Conservation (phyloP, 2,888 invertebrate genomes). For the Entomobrya multifasciata region DNA sequence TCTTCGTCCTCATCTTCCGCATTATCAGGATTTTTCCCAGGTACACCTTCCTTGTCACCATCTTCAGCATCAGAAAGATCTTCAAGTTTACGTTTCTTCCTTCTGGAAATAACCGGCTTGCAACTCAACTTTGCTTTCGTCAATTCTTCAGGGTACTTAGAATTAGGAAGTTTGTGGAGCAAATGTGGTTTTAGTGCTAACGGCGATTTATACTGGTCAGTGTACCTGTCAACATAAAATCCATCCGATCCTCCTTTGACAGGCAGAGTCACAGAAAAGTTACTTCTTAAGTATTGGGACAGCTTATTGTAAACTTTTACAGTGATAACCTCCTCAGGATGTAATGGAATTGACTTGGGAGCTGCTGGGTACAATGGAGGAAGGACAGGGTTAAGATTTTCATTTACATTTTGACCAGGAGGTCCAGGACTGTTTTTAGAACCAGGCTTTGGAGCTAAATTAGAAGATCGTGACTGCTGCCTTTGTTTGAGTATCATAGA, state of each 20-base stretch:
- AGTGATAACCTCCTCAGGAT: constrained; percentile 7
- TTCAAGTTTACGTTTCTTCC: constrained; percentile 70
- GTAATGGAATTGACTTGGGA: constrained; percentile 60
- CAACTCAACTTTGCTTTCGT: background rate
- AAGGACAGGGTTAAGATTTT: constrained; percentile 58
- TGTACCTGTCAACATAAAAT: constrained; percentile 81
- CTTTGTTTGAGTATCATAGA: constrained; percentile 60
- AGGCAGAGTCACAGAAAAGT: constrained; percentile 58
- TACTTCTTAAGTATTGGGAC: constrained; percentile 70
- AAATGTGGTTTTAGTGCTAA: constrained; percentile 79
- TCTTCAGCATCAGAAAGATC: constrained; percentile 75
- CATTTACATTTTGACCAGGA: constrained; percentile 37
- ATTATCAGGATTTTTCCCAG: constrained; percentile 57
- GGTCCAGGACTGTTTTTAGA: constrained; percentile 39
- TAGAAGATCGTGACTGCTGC: constrained; percentile 45
- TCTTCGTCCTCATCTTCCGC: constrained; percentile 79
- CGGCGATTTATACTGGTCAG: constrained; percentile 81
- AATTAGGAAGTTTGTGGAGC: constrained; percentile 40
- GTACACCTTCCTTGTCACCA: constrained; percentile 37
- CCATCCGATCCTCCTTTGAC: constrained; percentile 28
- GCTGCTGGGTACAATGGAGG: constrained; percentile 75
- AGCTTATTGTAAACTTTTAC: constrained; percentile 69
- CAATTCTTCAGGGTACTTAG: constrained; percentile 58
- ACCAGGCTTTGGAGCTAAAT: constrained; percentile 31
- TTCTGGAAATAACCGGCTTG: constrained; percentile 71